phyloP scores from a whole-genome alignment of 2,797 vertebrate species.

The Manis crassicaudata region DNA sequence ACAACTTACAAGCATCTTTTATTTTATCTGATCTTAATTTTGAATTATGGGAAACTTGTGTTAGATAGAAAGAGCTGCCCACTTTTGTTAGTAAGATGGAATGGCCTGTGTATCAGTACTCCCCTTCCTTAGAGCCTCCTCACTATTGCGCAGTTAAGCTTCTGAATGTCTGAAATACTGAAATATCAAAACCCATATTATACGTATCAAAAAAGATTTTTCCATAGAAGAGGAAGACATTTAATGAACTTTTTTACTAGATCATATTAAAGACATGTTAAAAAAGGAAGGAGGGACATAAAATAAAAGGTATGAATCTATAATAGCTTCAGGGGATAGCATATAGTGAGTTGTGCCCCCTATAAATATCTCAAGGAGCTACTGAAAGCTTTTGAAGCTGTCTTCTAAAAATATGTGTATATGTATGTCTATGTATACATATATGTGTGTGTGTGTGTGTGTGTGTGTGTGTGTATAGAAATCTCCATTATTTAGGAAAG shows the following conservation, averaged over 20 bases:
- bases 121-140: not conserved
- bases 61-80: not conserved
- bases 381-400: not conserved
- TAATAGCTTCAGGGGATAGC: not conserved
- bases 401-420: not conserved
- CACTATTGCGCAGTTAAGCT: not conserved
- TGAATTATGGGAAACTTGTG: not conserved
- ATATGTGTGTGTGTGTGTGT: no score
- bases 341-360: not conserved
- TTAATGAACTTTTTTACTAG: not conserved
- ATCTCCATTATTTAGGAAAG: not conserved
- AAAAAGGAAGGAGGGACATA: not conserved
- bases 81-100: not conserved
- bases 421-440: no score
- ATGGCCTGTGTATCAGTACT: accelerated
- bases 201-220: not conserved
- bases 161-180: not conserved
- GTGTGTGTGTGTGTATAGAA: no score
- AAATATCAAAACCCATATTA: not conserved
- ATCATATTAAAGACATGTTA: slow-evolving; percentile 7
- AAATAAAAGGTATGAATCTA: not conserved
- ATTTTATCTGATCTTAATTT: not conserved
- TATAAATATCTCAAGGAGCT: not conserved
- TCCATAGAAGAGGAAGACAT: not conserved
- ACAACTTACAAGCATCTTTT: not conserved